phyloP scores from a whole-genome alignment of 2,888 invertebrate genomes.

The Metopia argyrocephala region DNA sequence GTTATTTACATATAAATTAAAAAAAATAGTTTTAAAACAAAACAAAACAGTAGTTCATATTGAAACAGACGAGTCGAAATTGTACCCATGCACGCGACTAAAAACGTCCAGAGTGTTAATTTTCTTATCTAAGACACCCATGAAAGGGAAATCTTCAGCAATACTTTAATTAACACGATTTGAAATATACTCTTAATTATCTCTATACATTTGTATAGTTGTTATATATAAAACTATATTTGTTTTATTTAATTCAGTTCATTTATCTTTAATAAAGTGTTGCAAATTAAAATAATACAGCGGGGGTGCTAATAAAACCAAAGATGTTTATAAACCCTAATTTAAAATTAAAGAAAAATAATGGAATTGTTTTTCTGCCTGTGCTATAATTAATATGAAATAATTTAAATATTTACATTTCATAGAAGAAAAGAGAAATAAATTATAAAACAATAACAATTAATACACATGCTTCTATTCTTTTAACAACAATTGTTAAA shows the following conservation, averaged over 20 bases:
- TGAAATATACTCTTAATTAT: background rate
- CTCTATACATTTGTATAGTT: background rate
- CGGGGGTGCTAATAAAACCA: slow-evolving; percentile 23
- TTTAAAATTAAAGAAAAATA: background rate
- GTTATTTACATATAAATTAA: slow-evolving; percentile 9
- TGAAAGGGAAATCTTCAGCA: background rate
- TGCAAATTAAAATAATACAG: background rate
- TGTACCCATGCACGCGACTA: background rate
- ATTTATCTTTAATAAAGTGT: slow-evolving; percentile 19
- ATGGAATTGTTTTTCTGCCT: background rate
- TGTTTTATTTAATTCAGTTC: background rate
- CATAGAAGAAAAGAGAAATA: background rate
- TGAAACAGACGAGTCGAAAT: too few species aligned
- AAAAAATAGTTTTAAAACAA: background rate
- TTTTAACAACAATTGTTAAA: slow-evolving; percentile 1
- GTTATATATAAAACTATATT: background rate
- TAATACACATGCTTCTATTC: background rate
- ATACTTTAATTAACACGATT: background rate
- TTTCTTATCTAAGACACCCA: background rate
- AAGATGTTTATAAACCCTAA: slow-evolving; percentile 23
- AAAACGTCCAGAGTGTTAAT: background rate
- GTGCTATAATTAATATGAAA: slow-evolving; percentile 14
- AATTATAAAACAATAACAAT: slow-evolving; percentile 1
- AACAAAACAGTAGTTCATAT: background rate
- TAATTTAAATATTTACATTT: slow-evolving; percentile 36